phyloP scores from a whole-genome alignment of 2,797 vertebrate species.

The Yasuhikotakia modesta region DNA sequence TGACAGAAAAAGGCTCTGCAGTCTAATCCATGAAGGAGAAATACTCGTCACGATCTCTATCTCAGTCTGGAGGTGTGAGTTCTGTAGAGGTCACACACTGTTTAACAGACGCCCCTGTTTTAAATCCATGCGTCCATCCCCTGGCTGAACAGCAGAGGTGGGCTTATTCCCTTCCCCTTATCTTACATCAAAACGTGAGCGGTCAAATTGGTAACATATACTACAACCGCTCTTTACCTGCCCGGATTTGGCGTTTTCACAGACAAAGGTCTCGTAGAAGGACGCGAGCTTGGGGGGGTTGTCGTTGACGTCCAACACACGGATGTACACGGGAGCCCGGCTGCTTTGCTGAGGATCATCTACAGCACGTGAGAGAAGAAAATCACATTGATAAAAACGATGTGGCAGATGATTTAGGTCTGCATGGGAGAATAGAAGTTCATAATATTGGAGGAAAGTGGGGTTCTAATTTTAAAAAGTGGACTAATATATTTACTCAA shows the following conservation, averaged over 20 bases:
- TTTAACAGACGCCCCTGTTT: conserved; percentile 53
- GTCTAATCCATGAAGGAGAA: conserved; percentile 60
- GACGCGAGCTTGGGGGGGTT: conserved; percentile 89
- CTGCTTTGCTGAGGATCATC: conserved; percentile 90
- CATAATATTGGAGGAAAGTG: conserved; percentile 21
- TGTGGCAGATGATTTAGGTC: conserved; percentile 12
- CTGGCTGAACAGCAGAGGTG: conserved; percentile 8
- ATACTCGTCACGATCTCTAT: conserved; percentile 59
- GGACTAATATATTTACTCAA: conserved; percentile 41
- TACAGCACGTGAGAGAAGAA: conserved; percentile 60
- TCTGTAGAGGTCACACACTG: conserved; percentile 48
- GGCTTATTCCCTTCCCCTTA: conserved; percentile 29
- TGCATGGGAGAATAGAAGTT: conserved; percentile 6
- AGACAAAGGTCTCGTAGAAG: conserved; percentile 90
- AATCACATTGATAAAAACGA: conserved; percentile 7
- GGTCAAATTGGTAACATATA: conserved; percentile 27
- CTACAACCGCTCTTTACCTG: conserved; percentile 79
- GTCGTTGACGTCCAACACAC: conserved; percentile 92
- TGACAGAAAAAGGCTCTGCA: conserved; percentile 60
- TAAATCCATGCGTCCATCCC: conserved; percentile 43
- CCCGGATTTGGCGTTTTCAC: conserved; percentile 89
- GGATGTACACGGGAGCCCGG: conserved; percentile 85
- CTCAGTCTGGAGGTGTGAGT: conserved; percentile 45
- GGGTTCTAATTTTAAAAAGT: conserved; percentile 43
- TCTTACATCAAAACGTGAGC: conserved; percentile 41